Evolutionary conservation across 1,140 invertebrate genomes (phyloP).

Genomic region (Bombus impatiens): DNA sequence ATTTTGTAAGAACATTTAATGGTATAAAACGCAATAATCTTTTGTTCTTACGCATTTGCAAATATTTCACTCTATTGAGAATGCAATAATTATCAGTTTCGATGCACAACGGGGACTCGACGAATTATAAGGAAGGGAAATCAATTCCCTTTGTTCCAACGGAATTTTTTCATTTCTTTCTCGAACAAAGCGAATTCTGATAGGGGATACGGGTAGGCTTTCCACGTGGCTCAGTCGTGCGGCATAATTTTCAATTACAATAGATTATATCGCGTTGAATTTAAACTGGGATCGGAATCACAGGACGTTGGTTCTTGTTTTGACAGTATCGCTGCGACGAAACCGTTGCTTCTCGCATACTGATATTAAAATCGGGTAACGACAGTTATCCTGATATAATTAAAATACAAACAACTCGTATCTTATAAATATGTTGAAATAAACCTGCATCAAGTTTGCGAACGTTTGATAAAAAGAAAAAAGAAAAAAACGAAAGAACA

Average conservation of each 20-base stretch:
- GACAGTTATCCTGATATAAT: not conserved
- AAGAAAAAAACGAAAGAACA: not conserved
- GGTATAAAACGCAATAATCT: too few species aligned
- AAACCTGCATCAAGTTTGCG: not conserved
- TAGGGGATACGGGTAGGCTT: constrained; percentile 46
- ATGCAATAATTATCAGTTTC: constrained; percentile 19
- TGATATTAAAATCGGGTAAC: constrained; percentile 21
- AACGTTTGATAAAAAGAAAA: not conserved
- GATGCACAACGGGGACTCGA: not conserved
- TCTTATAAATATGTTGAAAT: not conserved
- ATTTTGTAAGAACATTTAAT: too few species aligned
- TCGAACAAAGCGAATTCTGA: constrained; percentile 53
- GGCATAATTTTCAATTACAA: constrained; percentile 75
- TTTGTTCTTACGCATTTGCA: not conserved
- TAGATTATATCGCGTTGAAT: constrained; percentile 72
- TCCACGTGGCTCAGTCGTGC: constrained; percentile 66
- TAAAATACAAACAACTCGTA: not conserved
- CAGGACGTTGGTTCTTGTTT: constrained; percentile 32
- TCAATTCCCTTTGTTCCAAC: constrained; percentile 44
- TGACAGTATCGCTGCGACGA: constrained; percentile 42
- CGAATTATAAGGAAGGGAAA: constrained; percentile 33
- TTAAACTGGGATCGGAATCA: constrained; percentile 55
- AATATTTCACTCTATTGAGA: not conserved
- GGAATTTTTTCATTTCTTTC: constrained; percentile 66
- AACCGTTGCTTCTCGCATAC: constrained; percentile 1